Evolutionary conservation across 2,797 vertebrate species (phyloP).

Genomic region (Merluccius polli): DNA sequence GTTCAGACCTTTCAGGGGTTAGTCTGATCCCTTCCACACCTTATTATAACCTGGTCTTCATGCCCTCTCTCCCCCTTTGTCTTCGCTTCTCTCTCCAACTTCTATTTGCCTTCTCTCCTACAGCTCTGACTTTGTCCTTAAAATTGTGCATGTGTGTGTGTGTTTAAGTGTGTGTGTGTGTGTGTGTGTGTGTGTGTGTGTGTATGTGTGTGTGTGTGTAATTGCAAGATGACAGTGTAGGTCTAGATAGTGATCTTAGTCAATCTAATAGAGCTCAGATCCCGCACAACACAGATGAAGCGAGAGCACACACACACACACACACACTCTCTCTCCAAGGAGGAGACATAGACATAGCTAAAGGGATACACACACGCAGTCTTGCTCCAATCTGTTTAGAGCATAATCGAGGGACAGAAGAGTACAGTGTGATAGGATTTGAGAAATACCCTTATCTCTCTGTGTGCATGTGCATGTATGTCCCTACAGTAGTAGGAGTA

Average conservation of each 20-base stretch:
- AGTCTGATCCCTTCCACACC: background rate
- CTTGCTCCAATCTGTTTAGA: slow-evolving; percentile 50
- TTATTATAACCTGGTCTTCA: background rate
- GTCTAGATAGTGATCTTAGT: slow-evolving; percentile 57
- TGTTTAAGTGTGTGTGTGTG: background rate
- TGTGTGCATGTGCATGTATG: background rate
- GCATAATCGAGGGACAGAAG: slow-evolving; percentile 39
- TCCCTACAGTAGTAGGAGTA: background rate
- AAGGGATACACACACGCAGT: slow-evolving; percentile 12
- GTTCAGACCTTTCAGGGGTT: background rate
- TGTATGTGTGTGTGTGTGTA: slow-evolving; percentile 21
- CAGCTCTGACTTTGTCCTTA: slow-evolving; percentile 41
- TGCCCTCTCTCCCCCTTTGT: background rate
- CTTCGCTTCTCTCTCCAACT: background rate
- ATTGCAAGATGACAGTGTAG: slow-evolving; percentile 48
- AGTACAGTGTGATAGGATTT: slow-evolving; percentile 54
- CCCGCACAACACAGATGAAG: slow-evolving; percentile 25
- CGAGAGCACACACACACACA: slow-evolving; percentile 17
- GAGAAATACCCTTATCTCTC: slow-evolving; percentile 50
- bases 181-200: slow-evolving; percentile 20
- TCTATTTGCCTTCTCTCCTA: background rate
- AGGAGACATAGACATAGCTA: background rate
- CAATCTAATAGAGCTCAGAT: slow-evolving; percentile 53
- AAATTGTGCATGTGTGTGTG: slow-evolving; percentile 29
- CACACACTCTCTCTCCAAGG: background rate